phyloP scores from a whole-genome alignment of 2,888 invertebrate genomes.

The Hypomecis punctinalis region DNA sequence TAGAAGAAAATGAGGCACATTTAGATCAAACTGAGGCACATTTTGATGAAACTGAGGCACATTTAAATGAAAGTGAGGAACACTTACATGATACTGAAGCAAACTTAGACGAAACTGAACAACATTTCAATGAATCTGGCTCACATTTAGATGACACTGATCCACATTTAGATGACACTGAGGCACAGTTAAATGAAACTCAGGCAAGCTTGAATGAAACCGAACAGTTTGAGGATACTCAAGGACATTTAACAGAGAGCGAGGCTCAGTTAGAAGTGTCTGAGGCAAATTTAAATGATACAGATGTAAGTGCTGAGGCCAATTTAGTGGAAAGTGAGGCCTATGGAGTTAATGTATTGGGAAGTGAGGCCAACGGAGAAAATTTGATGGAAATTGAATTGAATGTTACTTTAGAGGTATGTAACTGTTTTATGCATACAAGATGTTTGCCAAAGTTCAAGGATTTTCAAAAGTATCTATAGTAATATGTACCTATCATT shows the following conservation, averaged over 20 bases:
- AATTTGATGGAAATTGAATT: not conserved
- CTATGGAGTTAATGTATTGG: not conserved
- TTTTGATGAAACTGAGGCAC: not conserved
- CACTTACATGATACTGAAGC: not conserved
- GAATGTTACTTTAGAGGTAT: not conserved
- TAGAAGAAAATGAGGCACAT: not conserved
- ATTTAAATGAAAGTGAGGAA: not conserved
- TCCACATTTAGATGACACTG: not conserved
- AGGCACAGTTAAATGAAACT: not conserved
- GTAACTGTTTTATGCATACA: too few species aligned
- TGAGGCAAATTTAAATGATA: not conserved
- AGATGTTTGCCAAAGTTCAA: too few species aligned
- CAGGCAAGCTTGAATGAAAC: not conserved
- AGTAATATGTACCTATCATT: too few species aligned
- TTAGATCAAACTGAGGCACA: not conserved
- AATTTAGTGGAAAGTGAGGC: not conserved
- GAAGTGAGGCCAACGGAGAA: not conserved
- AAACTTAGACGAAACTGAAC: constrained; percentile 1
- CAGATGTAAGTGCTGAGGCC: not conserved
- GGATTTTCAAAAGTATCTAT: too few species aligned
- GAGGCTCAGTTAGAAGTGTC: not conserved
- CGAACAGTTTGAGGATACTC: not conserved
- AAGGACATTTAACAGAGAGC: not conserved
- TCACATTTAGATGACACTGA: not conserved
- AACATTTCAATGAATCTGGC: not conserved